A percentile compares a stretch with the other conserved stretches of the same genome.
These are phyloP conservation scores for Achroia grisella DNA, from an alignment of 1,140 invertebrate genomes.

Conservation along the genomic window DNA sequence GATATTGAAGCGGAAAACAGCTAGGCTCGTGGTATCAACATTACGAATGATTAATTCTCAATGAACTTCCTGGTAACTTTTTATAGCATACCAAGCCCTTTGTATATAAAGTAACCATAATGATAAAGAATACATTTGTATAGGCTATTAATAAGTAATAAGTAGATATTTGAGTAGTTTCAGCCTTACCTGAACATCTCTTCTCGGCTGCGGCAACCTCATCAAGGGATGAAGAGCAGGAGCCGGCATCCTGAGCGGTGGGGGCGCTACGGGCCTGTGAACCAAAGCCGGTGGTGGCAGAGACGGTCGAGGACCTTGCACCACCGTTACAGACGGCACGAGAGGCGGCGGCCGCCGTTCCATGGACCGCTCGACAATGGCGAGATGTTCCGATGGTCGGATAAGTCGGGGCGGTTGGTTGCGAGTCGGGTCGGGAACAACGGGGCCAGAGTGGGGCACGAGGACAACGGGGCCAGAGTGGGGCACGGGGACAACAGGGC, in stretches of 20 bases:
- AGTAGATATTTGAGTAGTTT: no score
- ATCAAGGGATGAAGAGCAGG: conserved; percentile 35
- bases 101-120: background rate
- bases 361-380: conserved; percentile 44
- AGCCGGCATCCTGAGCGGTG: conserved; percentile 45
- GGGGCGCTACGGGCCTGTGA: conserved; percentile 34
- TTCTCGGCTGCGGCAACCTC: conserved; percentile 45
- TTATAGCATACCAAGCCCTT: background rate
- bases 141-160: no score
- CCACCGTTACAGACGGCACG: conserved; percentile 38
- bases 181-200: conserved; percentile 59
- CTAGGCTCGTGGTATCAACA: no score
- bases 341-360: conserved; percentile 41
- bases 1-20: no score
- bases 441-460: background rate
- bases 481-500: conserved; percentile 6
- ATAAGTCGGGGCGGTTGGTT: conserved; percentile 50
- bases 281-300: conserved; percentile 19
- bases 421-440: conserved; percentile 1
- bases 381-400: conserved; percentile 55
- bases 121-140: no score
- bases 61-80: background rate
- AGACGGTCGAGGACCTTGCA: conserved; percentile 27
- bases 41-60: no score
- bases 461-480: background rate